Base-by-base conservation (phyloP, 2,888 invertebrate genomes). In the Trisateles emortualis region DNA sequence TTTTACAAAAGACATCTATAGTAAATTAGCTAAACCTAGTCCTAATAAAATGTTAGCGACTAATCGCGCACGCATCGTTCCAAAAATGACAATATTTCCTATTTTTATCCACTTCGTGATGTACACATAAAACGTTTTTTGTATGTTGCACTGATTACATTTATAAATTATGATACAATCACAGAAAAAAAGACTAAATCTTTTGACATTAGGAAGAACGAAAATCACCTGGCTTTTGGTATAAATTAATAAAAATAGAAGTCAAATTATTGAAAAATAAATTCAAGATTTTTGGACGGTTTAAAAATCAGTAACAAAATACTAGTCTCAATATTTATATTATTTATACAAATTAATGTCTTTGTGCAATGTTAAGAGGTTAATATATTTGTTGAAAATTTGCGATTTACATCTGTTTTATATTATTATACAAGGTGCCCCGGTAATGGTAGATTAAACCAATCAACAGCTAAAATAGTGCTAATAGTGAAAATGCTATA, bases 291-390 rank as follows among this genome's bases (percentile, higher is more conserved):
- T 22, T 16, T 51, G 44, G 39, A 56, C 43, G 51, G 51, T 51
- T 46, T 42, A 32, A 8, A 32, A 30, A 24, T 41, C 42, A 32
- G 16, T 14, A 52, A 50, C 35, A 39, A 17, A 11, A 10, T 30
- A 35, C 29, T 48, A 10, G 54, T 59, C 49, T 56, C 33, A 36
- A 39, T 14, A 13, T 50, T 1, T 5, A 35, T 14, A 11, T 50
- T 4, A 29, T 10, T 53, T 41, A 39, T 38, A 32, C 17, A 46
- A 13, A 54, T 41, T 50, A 40, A 42, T 50, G 16, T 52, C 30
- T 57, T 60, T 55, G 57, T 69, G 61, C 61, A 53, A 40, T 19
- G 29, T 47, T 33, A 43, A 30, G n/a, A 48, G 45, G 22, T 48
- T 40, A 22, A 22, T 22, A 4, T 22, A 10, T 6, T 33, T 33